These are phyloP conservation scores for Periplaneta americana DNA, from an alignment of 1,140 invertebrate genomes.

Conservation along the genomic window DNA sequence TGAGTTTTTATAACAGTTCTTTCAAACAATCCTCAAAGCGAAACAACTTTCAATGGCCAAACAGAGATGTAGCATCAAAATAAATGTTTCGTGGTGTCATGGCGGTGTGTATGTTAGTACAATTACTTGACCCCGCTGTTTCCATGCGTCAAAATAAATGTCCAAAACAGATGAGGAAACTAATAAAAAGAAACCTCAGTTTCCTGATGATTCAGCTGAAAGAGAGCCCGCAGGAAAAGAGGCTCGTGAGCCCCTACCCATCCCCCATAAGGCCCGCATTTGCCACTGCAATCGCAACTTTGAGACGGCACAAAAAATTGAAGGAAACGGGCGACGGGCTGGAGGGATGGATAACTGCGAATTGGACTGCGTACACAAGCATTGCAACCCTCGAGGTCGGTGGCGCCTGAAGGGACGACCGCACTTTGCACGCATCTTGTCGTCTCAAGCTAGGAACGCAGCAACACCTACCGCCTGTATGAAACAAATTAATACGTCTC, in stretches of 20 bases:
- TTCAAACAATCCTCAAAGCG: too few relatives aligned
- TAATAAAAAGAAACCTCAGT: not conserved
- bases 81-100: not conserved
- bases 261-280: not conserved
- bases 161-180: not conserved
- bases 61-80: not conserved
- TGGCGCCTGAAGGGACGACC: too few relatives aligned
- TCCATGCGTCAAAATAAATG: too few relatives aligned
- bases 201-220: conserved; percentile 5
- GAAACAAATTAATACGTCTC: too few relatives aligned
- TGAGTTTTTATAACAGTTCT: too few relatives aligned
- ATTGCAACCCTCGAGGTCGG: too few relatives aligned
- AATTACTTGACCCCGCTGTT: not conserved
- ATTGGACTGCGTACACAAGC: too few relatives aligned
- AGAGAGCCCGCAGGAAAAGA: not conserved
- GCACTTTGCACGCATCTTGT: too few relatives aligned
- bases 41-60: too few relatives aligned
- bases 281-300: not conserved
- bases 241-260: not conserved
- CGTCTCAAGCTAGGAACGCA: too few relatives aligned
- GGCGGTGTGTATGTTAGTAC: not conserved
- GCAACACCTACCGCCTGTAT: too few relatives aligned
- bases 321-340: not conserved
- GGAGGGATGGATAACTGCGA: too few relatives aligned
- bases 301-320: not conserved